Evolutionary conservation across 2,113 vertebrate species (phyloP), one percentile per base, ranked within the genome.

Genomic region (Limnothrissa miodon): DNA sequence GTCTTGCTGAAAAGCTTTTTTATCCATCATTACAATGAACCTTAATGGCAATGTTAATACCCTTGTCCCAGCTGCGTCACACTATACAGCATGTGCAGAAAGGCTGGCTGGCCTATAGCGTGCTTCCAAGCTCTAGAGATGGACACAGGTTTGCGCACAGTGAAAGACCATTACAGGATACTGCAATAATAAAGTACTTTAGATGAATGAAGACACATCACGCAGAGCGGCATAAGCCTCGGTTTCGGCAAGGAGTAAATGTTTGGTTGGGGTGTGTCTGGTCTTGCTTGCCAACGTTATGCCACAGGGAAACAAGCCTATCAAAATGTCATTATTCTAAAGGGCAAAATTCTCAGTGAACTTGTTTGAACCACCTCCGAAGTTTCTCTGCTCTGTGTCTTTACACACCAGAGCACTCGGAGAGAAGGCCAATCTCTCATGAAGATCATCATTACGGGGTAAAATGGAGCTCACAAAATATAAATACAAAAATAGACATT

Each of bases 261-360:
- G 56, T 88, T 86, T 42, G 5, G 46, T 86, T 36, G 5, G 46
- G 79, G 84, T 86, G 85, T 87, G 87, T 87, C 78, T 85, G 82
- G 45, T 85, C 74, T 83, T 82, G 91, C 90, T 92, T 88, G 91
- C 93, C 90, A 92, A 90, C 87, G 86, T 59, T 83, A 83, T 85
- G 90, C 90, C 90, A 87, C 42, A 8, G 88, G 91, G 85, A 89
- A 83, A 79, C 45, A 66, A 82, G 45, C 17, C 81, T 87, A 92
- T 90, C 85, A 85, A 90, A 89, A 91, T 90, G 86, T 84, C 85
- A 91, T 79, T 79, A 82, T 89, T 92, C 88, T 88, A 48, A 74
- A 15, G 74, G 87, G 25, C 87, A 81, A 89, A 90, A 87, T 90
- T 91, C 87, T 89, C 88, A 87, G 82, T 89, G 87, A 93, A 92